phyloP scores from a whole-genome alignment of 2,797 vertebrate species.

The Phylloscopus collybita region DNA sequence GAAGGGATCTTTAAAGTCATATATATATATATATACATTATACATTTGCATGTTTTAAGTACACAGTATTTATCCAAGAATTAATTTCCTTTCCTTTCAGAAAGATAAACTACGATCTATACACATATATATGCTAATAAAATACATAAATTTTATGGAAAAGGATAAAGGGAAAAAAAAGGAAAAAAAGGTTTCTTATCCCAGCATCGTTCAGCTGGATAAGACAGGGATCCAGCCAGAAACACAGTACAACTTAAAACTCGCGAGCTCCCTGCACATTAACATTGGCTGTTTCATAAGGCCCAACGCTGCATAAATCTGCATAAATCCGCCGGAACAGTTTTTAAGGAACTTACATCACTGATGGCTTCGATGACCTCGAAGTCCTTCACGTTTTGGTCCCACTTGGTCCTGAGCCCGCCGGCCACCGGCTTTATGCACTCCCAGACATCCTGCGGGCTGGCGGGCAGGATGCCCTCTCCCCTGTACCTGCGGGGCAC shows the following conservation, averaged over 20 bases:
- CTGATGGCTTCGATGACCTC: slow-evolving; percentile 85
- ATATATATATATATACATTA: too few relatives aligned
- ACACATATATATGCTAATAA: accelerated
- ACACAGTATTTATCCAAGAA: neutral
- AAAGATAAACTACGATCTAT: neutral
- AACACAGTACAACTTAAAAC: neutral
- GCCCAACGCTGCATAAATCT: accelerated
- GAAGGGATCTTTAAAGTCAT: neutral
- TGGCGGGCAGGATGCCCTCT: slow-evolving; percentile 82
- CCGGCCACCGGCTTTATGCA: slow-evolving; percentile 87
- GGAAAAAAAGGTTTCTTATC: too few relatives aligned
- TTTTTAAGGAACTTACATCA: slow-evolving; percentile 77
- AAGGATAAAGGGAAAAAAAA: neutral
- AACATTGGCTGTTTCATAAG: accelerated
- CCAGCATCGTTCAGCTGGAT: neutral
- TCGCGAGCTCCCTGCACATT: accelerated
- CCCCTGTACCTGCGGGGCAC: slow-evolving; percentile 86
- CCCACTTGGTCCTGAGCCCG: slow-evolving; percentile 89
- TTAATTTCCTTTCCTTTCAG: neutral
- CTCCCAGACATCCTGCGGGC: slow-evolving; percentile 85
- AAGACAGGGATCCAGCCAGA: neutral
- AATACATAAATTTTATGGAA: accelerated
- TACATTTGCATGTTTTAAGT: neutral
- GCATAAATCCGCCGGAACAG: accelerated
- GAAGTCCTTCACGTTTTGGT: slow-evolving; percentile 88